Evolutionary conservation across 2,888 invertebrate species (phyloP).

Genomic region (Ichneumon xanthorius): DNA sequence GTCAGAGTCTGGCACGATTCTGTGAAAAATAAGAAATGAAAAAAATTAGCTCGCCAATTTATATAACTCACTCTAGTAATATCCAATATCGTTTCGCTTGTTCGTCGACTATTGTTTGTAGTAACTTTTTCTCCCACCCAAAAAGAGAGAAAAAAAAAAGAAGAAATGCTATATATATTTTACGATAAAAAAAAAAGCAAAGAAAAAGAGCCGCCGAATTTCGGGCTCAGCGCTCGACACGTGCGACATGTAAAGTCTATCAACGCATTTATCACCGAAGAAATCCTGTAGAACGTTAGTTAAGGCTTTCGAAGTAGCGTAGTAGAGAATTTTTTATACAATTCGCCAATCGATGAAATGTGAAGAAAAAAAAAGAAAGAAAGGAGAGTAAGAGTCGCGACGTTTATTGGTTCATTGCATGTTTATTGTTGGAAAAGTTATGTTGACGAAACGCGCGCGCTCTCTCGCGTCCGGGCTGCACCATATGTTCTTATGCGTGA

Average conservation of each 20-base stretch:
- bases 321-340: constrained; percentile 63
- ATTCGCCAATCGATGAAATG: constrained; percentile 44
- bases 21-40: neutral
- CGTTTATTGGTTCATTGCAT: constrained; percentile 65
- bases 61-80: constrained; percentile 10
- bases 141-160: constrained; percentile 14
- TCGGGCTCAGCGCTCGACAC: constrained; percentile 35
- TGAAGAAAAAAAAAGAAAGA: constrained; percentile 20
- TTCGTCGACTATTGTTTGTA: constrained; percentile 11
- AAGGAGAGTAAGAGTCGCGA: constrained; percentile 17
- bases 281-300: constrained; percentile 51
- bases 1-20: neutral
- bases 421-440: constrained; percentile 67
- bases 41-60: neutral
- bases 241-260: constrained; percentile 36
- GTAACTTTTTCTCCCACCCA: constrained; percentile 1
- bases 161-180: constrained; percentile 38
- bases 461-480: constrained; percentile 19
- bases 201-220: constrained; percentile 20
- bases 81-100: constrained; percentile 4
- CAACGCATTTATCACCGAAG: constrained; percentile 37
- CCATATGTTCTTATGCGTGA: constrained; percentile 39
- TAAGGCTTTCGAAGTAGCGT: constrained; percentile 60
- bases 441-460: constrained; percentile 44
- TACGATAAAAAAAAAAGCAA: constrained; percentile 19